Evolutionary conservation across 2,113 vertebrate species (phyloP).

Genomic region (Rhinopithecus roxellana): DNA sequence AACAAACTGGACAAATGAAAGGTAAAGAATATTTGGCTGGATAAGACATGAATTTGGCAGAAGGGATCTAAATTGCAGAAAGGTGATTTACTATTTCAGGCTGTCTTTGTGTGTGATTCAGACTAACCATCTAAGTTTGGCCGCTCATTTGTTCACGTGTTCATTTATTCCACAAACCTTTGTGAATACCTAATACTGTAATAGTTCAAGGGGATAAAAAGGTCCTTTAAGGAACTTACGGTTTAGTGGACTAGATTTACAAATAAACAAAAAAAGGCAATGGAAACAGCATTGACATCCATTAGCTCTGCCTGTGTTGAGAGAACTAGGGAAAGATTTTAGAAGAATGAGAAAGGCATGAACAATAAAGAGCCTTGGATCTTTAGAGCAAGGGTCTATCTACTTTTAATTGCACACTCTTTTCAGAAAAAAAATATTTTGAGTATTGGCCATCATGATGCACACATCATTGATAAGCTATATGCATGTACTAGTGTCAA

Average conservation of each 20-base stretch:
- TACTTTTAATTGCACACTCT: neutral
- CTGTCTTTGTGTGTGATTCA: slow-evolving; percentile 7
- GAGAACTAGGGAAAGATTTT: neutral
- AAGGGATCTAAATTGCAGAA: slow-evolving; percentile 21
- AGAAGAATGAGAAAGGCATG: neutral
- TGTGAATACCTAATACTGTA: neutral
- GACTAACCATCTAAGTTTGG: neutral
- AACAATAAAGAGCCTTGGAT: neutral
- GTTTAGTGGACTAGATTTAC: neutral
- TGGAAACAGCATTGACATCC: no score
- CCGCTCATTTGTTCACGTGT: neutral
- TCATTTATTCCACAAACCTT: neutral
- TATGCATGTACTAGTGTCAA: neutral
- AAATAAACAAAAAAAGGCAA: neutral
- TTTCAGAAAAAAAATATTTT: neutral
- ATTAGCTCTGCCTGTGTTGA: no score
- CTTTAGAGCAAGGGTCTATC: neutral
- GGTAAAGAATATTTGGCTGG: neutral
- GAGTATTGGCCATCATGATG: neutral
- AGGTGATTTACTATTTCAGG: neutral
- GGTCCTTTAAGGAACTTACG: neutral
- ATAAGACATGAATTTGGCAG: neutral
- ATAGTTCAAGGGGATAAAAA: neutral
- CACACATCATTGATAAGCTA: neutral
- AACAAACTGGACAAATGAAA: neutral